Percentiles rank a stretch among this genome's conserved stretches.
phyloP scores from a whole-genome alignment of 2,888 invertebrate species.

The Polyploca ridens region DNA sequence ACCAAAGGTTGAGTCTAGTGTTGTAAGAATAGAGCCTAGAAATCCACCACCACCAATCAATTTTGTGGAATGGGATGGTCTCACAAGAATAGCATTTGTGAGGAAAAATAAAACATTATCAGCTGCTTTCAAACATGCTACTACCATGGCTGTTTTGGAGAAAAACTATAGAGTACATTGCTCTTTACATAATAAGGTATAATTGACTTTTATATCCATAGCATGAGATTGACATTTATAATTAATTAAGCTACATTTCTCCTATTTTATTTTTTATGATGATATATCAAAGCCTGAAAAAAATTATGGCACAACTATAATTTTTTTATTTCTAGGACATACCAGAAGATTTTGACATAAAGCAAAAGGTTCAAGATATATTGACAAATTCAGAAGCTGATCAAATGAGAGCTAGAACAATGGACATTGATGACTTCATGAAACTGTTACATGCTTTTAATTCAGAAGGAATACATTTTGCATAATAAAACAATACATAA shows the following conservation, averaged over 20 bases:
- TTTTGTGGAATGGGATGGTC: slow-evolving; percentile 99
- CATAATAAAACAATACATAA: slow-evolving; percentile 63
- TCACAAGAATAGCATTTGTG: slow-evolving; percentile 96
- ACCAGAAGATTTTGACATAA: slow-evolving; percentile 91
- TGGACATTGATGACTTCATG: slow-evolving; percentile 99
- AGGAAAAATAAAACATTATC: slow-evolving; percentile 98
- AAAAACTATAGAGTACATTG: slow-evolving; percentile 96
- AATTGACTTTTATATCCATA: too few relatives aligned
- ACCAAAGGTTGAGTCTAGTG: slow-evolving; percentile 99
- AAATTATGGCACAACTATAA: too few relatives aligned
- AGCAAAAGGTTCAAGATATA: slow-evolving; percentile 90
- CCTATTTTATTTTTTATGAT: too few relatives aligned
- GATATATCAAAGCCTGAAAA: too few relatives aligned
- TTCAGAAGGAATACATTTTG: slow-evolving; percentile 96
- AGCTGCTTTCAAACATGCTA: slow-evolving; percentile 94
- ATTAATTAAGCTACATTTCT: slow-evolving; percentile 9
- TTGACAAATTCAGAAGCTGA: slow-evolving; percentile 88
- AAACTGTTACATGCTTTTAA: slow-evolving; percentile 94
- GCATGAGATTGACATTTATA: neutral
- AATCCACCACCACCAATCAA: slow-evolving; percentile 98
- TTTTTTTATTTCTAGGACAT: slow-evolving; percentile 84
- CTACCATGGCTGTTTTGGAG: slow-evolving; percentile 92
- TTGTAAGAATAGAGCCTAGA: slow-evolving; percentile 98
- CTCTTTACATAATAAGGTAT: slow-evolving; percentile 90
- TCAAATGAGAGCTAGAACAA: slow-evolving; percentile 93